These are phyloP conservation scores for Squalus acanthias DNA, from an alignment of 2,797 vertebrate genomes.

Conservation along the genomic window DNA sequence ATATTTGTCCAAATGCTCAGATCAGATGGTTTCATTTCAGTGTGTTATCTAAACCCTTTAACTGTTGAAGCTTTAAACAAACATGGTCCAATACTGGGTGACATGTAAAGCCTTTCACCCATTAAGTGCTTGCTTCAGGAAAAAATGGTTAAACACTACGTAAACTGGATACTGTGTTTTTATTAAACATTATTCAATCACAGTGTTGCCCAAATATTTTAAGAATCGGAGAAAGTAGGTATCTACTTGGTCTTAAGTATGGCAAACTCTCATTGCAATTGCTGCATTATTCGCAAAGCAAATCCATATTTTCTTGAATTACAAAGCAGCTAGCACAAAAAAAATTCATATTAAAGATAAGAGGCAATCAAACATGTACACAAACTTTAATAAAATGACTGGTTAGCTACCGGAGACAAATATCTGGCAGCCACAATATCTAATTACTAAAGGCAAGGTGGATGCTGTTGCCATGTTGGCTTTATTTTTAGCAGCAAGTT, in stretches of 20 bases:
- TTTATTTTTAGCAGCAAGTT: neutral
- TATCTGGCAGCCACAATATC: neutral
- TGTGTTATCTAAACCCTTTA: neutral
- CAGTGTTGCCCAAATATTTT: slow-evolving; percentile 25
- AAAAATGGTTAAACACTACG: neutral
- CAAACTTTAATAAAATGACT: neutral
- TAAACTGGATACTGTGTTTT: slow-evolving; percentile 11
- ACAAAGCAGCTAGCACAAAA: slow-evolving; percentile 27
- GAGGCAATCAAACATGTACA: neutral
- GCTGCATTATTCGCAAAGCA: slow-evolving; percentile 20
- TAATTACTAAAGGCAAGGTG: neutral
- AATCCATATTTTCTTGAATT: neutral
- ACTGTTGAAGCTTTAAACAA: neutral
- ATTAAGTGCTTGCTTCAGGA: neutral
- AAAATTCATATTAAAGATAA: neutral
- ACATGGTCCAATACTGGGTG: neutral
- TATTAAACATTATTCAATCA: slow-evolving; percentile 35
- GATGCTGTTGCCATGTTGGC: neutral
- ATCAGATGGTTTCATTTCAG: neutral
- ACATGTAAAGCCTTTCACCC: neutral
- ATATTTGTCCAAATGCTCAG: neutral
- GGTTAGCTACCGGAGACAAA: neutral
- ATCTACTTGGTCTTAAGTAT: neutral
- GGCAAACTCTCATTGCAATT: neutral
- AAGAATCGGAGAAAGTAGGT: neutral